Base-by-base conservation (phyloP, 2,797 vertebrate genomes). In the Fratercula arctica region DNA sequence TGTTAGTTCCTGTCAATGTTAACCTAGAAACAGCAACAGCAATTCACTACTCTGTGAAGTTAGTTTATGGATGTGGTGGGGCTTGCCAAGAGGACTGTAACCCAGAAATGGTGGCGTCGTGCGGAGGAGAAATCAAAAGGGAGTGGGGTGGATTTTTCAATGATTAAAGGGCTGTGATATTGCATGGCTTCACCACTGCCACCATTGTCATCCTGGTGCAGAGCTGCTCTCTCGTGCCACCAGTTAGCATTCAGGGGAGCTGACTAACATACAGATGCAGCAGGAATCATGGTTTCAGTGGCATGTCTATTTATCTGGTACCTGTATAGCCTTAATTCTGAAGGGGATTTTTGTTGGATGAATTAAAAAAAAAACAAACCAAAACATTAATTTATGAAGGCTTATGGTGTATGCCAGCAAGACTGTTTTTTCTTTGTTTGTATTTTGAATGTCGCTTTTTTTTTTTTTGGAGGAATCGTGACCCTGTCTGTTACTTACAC, bases 1-100 rank as follows among this genome's bases (percentile, higher is more conserved):
- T 90, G 24, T 96, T 93, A 89, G 94, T 90, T 96, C 82, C 85
- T 96, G 94, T 91, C 94, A 69, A 39, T 59, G 82, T 92, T 94
- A 92, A 90, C 84, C 80, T 92, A 73, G 92, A 95, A 97, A 88
- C 84, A 85, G 85, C 77, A 80, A 48, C 66, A 79, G 72, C 85
- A 90, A 76, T 85, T 90, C 88, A 31, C 77, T 81, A 16, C 66
- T 76, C 83, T 66, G 24, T 1, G 9, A 63, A 94, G 89, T 92
- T 82, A 85, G 72, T 97, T 95, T 95, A 90, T 94, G 74, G 85
- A 70, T 76, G 67, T 94, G 68, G n/a, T 70, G 53, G 54, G 57
- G 46, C 82, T 92, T 78, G 77, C 88, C 79, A 82, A 28, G 69
- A 77, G 48, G 63, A 60, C 68, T 87, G 43, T 87, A 92, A 75